Conservation (phyloP, 2,888 invertebrate genomes). For the Diogma glabrata region DNA sequence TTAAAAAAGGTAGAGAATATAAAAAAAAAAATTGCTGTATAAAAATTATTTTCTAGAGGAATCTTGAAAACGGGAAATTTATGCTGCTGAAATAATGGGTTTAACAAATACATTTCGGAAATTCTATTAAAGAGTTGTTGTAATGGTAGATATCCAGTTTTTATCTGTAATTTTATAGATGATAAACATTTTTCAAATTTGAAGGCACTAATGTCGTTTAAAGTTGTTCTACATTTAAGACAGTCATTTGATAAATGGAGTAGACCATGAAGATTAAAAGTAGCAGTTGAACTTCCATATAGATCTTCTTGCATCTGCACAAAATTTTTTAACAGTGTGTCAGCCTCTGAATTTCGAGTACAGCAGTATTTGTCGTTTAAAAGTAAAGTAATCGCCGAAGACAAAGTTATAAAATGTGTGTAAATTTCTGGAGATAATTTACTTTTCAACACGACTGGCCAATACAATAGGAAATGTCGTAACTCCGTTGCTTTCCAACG, state of each 20-base stretch:
- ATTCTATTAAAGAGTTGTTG: too few relatives aligned
- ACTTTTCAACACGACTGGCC: background rate
- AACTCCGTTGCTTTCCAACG: background rate
- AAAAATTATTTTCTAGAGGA: too few relatives aligned
- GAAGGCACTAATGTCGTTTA: too few relatives aligned
- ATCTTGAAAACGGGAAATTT: too few relatives aligned
- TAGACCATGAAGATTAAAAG: slow-evolving; percentile 1
- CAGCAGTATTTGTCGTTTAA: background rate
- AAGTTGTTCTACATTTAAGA: too few relatives aligned
- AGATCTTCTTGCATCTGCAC: background rate
- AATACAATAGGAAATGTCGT: background rate
- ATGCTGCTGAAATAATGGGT: too few relatives aligned
- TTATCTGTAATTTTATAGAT: background rate
- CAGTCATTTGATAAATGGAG: background rate
- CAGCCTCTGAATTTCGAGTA: background rate
- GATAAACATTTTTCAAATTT: slow-evolving; percentile 2
- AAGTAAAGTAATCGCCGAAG: background rate
- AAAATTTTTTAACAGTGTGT: background rate
- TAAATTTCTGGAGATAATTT: background rate
- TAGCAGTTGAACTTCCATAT: background rate
- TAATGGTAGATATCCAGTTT: too few relatives aligned
- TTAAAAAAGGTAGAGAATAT: too few relatives aligned
- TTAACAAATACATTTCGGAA: too few relatives aligned
- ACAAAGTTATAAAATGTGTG: background rate
- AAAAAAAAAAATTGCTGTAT: too few relatives aligned